Evolutionary conservation across 2,797 vertebrate species (phyloP).

Genomic region (Bryconaethiops microstoma): DNA sequence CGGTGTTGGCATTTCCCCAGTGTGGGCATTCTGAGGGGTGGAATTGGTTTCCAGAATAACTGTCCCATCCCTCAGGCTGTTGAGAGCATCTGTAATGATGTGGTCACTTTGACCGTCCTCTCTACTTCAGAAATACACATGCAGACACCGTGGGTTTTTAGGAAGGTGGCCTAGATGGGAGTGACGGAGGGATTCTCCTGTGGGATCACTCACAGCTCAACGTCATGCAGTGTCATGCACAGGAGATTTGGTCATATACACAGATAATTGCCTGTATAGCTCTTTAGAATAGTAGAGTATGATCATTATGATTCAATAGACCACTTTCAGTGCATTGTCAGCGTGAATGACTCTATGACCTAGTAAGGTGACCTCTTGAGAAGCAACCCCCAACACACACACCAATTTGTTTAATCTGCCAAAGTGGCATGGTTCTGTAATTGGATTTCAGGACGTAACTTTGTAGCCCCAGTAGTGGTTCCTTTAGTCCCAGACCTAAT

Average conservation of each 20-base stretch:
- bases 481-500: constrained; percentile 64
- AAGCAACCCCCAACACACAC: constrained; percentile 20
- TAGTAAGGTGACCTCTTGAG: constrained; percentile 38
- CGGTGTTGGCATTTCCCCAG: constrained; percentile 38
- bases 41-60: constrained; percentile 55
- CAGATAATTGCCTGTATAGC: constrained; percentile 40
- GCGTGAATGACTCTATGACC: constrained; percentile 46
- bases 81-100: constrained; percentile 70
- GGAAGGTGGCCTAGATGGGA: constrained; percentile 20
- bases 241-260: constrained; percentile 32
- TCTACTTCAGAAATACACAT: constrained; percentile 31
- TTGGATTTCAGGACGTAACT: constrained; percentile 58
- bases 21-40: constrained; percentile 50
- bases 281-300: constrained; percentile 32
- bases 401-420: constrained; percentile 50
- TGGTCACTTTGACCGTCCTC: constrained; percentile 71
- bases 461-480: constrained; percentile 55
- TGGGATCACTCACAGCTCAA: constrained; percentile 34
- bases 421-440: constrained; percentile 55
- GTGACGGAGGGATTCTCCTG: constrained; percentile 32
- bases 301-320: constrained; percentile 40
- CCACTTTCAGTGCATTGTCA: constrained; percentile 35
- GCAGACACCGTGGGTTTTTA: constrained; percentile 21
- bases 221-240: constrained; percentile 45
- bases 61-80: constrained; percentile 59